phyloP scores from a whole-genome alignment of 2,797 vertebrate species.

The Protosalanx chinensis region DNA sequence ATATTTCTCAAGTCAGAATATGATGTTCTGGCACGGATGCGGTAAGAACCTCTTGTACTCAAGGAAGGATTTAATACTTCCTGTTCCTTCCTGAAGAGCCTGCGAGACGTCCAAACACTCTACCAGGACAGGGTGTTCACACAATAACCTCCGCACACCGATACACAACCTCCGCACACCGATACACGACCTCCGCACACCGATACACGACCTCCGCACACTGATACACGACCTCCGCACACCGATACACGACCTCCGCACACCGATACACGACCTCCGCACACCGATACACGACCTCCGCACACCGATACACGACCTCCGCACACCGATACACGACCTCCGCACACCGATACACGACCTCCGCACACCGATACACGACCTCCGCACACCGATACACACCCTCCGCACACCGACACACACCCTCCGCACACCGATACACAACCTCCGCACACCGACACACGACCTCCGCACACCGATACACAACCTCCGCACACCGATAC shows the following conservation, averaged over 20 bases:
- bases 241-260: too few relatives aligned
- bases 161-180: constrained; percentile 19
- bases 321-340: not conserved
- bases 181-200: not conserved
- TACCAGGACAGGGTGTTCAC: constrained; percentile 52
- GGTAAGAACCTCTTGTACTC: constrained; percentile 50
- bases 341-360: too few relatives aligned
- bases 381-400: too few relatives aligned
- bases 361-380: too few relatives aligned
- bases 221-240: too few relatives aligned
- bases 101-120: constrained; percentile 40
- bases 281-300: not conserved
- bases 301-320: constrained; percentile 25
- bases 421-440: not conserved
- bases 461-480: too few relatives aligned
- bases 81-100: constrained; percentile 49
- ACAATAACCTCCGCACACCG: constrained; percentile 4
- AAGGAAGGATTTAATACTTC: constrained; percentile 40
- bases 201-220: too few relatives aligned
- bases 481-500: not conserved
- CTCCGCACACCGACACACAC: not conserved
- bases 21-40: not conserved
- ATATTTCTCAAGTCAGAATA: not conserved
- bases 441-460: too few relatives aligned
- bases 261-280: not conserved